phyloP scores from a whole-genome alignment of 1,140 invertebrate genomes.

The Brachionus paranguensis region DNA sequence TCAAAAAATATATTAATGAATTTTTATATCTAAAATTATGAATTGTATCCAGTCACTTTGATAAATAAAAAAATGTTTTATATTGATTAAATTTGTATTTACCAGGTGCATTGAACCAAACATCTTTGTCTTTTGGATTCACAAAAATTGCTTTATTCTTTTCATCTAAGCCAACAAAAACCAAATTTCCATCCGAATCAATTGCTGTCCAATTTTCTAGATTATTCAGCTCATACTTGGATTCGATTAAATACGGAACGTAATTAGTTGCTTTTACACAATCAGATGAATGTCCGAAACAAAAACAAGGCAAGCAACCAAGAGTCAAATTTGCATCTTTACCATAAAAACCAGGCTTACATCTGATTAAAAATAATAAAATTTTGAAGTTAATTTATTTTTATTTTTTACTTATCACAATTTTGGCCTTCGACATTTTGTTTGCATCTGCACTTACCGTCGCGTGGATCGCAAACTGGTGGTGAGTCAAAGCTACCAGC shows the following conservation, averaged over 20 bases:
- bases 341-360: constrained; percentile 93
- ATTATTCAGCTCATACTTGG: background rate
- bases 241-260: constrained; percentile 58
- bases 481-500: constrained; percentile 66
- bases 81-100: background rate
- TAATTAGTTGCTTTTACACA: constrained; percentile 79
- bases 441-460: constrained; percentile 53
- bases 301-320: constrained; percentile 97
- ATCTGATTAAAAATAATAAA: constrained; percentile 52
- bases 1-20: too few relatives aligned
- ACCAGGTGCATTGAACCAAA: constrained; percentile 34
- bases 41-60: too few relatives aligned
- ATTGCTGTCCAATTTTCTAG: constrained; percentile 46
- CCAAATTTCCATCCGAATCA: background rate
- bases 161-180: background rate
- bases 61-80: background rate
- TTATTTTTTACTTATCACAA: constrained; percentile 53
- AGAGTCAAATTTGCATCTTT: constrained; percentile 78
- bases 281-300: constrained; percentile 89
- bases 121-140: background rate
- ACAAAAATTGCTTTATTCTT: background rate
- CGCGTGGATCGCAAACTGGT: constrained; percentile 74
- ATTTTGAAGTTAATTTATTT: background rate
- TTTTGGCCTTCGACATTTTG: constrained; percentile 42
- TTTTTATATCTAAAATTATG: too few relatives aligned